Percentiles rank a stretch among this genome's conserved stretches.
These are phyloP conservation scores for Paramuricea clavata DNA, from an alignment of 92 coral and sea anemone genomes.

Conservation along the genomic window DNA sequence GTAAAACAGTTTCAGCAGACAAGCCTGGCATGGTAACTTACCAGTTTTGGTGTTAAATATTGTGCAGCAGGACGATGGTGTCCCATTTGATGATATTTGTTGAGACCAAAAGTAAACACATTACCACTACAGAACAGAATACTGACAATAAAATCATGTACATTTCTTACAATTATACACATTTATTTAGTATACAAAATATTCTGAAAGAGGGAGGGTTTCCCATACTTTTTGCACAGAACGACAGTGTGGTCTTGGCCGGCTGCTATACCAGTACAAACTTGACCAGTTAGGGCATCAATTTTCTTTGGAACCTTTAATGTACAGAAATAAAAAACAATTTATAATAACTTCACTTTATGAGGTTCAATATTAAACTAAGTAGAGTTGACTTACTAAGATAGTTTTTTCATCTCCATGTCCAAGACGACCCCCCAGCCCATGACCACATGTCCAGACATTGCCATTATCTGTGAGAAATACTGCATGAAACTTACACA, in stretches of 20 bases:
- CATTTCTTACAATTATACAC: no score
- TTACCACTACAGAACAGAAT: slow-evolving; percentile 68
- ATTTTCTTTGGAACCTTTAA: slow-evolving; percentile 78
- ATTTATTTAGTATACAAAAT: no score
- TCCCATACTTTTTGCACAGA: slow-evolving; percentile 67
- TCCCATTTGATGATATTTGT: slow-evolving; percentile 89
- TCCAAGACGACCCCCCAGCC: slow-evolving; percentile 94
- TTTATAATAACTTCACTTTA: no score
- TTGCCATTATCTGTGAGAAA: slow-evolving; percentile 85
- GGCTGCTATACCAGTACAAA: slow-evolving; percentile 78
- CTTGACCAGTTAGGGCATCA: slow-evolving; percentile 54
- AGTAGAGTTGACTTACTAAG: slow-evolving; percentile 64
- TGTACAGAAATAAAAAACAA: neutral
- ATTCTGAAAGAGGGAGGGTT: neutral
- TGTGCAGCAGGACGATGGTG: slow-evolving; percentile 77
- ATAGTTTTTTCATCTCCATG: slow-evolving; percentile 90
- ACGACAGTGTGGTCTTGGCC: slow-evolving; percentile 94
- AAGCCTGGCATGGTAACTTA: slow-evolving; percentile 27
- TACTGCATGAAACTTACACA: slow-evolving; percentile 93
- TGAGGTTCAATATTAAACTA: no score
- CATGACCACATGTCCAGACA: slow-evolving; percentile 96
- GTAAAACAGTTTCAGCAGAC: no score
- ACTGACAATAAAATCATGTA: no score
- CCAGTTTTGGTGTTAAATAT: slow-evolving; percentile 82
- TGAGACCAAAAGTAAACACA: slow-evolving; percentile 89